Conservation (phyloP, 2,888 invertebrate species). For the Chalcis sispes region DNA sequence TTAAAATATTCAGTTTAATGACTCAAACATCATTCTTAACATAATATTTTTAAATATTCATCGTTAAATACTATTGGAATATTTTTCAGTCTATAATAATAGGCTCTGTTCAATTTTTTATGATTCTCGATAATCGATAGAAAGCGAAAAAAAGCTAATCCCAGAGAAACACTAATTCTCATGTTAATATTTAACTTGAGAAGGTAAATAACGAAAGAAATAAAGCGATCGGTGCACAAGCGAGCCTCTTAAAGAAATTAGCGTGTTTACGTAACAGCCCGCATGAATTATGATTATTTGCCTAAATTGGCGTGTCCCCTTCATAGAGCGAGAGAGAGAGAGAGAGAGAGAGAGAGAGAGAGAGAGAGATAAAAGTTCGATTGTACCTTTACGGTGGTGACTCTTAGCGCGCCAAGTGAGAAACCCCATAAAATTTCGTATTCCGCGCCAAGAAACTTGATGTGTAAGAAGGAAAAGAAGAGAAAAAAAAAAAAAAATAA, state of each 20-base stretch:
- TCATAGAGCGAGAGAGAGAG: background rate
- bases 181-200: background rate
- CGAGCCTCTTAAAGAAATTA: background rate
- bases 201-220: background rate
- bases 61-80: no score
- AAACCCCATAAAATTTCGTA: constrained; percentile 64
- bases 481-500: constrained; percentile 14
- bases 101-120: no score
- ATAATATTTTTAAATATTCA: no score
- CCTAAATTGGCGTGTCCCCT: constrained; percentile 23
- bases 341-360: background rate
- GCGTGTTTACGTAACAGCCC: background rate
- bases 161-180: background rate
- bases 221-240: background rate
- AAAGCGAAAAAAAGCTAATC: background rate
- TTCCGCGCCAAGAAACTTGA: constrained; percentile 63
- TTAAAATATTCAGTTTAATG: no score
- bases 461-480: constrained; percentile 28
- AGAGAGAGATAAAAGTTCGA: no score
- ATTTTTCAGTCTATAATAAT: no score
- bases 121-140: no score
- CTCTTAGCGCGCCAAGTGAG: background rate
- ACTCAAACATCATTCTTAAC: no score
- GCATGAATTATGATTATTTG: constrained; percentile 35
- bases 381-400: background rate